A percentile compares a stretch with the other conserved stretches of the same genome.
Evolutionary conservation across 2,888 invertebrate species (phyloP).

Genomic region (Piscicola geometra): DNA sequence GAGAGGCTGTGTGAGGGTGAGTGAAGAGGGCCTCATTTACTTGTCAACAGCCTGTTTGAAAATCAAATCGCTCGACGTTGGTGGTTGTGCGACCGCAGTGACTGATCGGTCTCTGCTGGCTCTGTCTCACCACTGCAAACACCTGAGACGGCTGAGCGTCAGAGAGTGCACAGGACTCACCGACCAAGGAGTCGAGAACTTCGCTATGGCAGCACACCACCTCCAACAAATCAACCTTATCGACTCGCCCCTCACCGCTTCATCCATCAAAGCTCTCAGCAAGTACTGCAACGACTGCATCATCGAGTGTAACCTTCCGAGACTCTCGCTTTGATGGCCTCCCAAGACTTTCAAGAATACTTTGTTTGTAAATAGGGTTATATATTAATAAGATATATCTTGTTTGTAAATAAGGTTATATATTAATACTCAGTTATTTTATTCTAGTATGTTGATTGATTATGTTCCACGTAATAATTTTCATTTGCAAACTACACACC

Average conservation of each 20-base stretch:
- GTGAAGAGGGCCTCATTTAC: conserved; percentile 84
- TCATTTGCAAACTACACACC: not conserved
- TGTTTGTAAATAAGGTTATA: too few relatives aligned
- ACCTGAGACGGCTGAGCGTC: conserved; percentile 80
- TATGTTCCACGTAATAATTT: too few relatives aligned
- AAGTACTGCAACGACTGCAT: conserved; percentile 80
- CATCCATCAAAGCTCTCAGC: conserved; percentile 84
- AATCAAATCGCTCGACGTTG: conserved; percentile 78
- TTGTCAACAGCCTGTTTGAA: conserved; percentile 79
- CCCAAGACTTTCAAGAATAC: too few relatives aligned
- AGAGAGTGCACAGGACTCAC: conserved; percentile 86
- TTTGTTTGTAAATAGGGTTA: too few relatives aligned
- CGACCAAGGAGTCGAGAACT: conserved; percentile 78
- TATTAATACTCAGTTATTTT: too few relatives aligned
- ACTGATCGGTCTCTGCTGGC: conserved; percentile 81
- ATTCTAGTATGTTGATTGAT: too few relatives aligned
- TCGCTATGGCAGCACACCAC: conserved; percentile 83
- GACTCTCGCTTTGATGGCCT: too few relatives aligned
- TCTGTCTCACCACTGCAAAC: conserved; percentile 71
- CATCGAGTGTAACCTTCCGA: conserved; percentile 90
- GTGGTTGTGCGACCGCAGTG: conserved; percentile 75
- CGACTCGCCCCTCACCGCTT: conserved; percentile 82
- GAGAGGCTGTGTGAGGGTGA: conserved; percentile 84
- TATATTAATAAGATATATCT: too few relatives aligned
- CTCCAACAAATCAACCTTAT: conserved; percentile 86